phyloP scores from a whole-genome alignment of 37 sponge, comb jelly and placozoan genomes.

The Aphrocallistes beatrix region DNA sequence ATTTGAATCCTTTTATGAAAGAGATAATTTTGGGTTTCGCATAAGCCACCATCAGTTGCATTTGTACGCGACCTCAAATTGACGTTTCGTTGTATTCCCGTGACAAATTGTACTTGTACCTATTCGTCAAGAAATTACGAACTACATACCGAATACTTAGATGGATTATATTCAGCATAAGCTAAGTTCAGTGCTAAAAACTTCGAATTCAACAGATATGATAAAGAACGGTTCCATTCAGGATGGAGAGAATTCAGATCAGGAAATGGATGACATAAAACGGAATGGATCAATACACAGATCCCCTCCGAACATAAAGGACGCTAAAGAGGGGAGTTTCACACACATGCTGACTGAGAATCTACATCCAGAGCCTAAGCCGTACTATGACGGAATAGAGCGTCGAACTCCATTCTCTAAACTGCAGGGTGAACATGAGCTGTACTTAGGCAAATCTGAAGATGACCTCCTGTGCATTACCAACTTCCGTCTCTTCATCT shows the following conservation, averaged over 20 bases:
- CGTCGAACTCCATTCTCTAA: background rate
- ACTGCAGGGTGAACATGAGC: background rate
- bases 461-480: background rate
- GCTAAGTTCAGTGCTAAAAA: background rate
- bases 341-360: conserved; percentile 4
- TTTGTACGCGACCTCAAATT: too few relatives aligned
- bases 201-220: background rate
- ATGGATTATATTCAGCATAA: conserved; percentile 9
- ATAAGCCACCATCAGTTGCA: too few relatives aligned
- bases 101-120: too few relatives aligned
- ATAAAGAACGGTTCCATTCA: background rate
- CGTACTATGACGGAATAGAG: background rate
- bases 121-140: too few relatives aligned
- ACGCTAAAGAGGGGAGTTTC: background rate
- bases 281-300: background rate
- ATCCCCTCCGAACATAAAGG: background rate
- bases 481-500: background rate
- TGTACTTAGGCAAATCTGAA: background rate
- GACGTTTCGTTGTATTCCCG: too few relatives aligned
- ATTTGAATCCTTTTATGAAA: too few relatives aligned
- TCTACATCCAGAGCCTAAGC: conserved; percentile 11
- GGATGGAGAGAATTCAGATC: background rate
- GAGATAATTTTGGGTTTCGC: too few relatives aligned
- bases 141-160: too few relatives aligned
- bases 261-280: background rate